Base-by-base conservation (phyloP, 2,113 vertebrate species). In the Leuciscus idus region DNA sequence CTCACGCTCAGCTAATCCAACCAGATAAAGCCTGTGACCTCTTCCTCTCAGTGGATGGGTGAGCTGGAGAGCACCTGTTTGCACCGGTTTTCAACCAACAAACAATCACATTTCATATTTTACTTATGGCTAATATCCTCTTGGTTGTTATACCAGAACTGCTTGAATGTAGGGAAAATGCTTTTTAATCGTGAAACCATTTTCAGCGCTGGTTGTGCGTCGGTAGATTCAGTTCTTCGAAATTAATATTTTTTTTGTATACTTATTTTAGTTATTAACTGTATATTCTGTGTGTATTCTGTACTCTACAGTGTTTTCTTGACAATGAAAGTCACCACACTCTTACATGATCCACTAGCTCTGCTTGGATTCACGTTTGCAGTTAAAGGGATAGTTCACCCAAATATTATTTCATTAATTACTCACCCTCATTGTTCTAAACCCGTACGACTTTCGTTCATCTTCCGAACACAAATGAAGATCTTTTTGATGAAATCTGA, bases 11-110 rank as follows among this genome's bases (percentile, higher is more conserved):
- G 30, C 61, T 81, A 76, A 72, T 86, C 83, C 78, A 52, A 8
- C 10, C n/a, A 64, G 74, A 78, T 83, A 64, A 89, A 62, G 61
- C n/a, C 23, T 52, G 83, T 61, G 77, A 43, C 78, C 61, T 87
- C 84, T 86, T 89, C 70, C 76, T 88, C 19, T 85, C 12, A 36
- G 9, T 39, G 82, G 64, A 30, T 46, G 39, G 17, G 57, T 23
- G 26, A 74, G 78, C 33, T 74, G 55, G 26, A 70, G 75, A 79
- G 30, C 84, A 85, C 84, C 84, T 57, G 73, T 78, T 81, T 39
- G 21, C 10, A 11, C 55, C 50, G 43, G 10, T 57, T 28, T 62
- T 61, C 12, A 21, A 66, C 59, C 79, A 26, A 21, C 36, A 64
- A 28, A 28, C 36, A 19, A 2, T 76, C 2, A 15, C 36, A 11